Base-by-base conservation (phyloP, 1,140 invertebrate species). In the Leucophenga varia region DNA sequence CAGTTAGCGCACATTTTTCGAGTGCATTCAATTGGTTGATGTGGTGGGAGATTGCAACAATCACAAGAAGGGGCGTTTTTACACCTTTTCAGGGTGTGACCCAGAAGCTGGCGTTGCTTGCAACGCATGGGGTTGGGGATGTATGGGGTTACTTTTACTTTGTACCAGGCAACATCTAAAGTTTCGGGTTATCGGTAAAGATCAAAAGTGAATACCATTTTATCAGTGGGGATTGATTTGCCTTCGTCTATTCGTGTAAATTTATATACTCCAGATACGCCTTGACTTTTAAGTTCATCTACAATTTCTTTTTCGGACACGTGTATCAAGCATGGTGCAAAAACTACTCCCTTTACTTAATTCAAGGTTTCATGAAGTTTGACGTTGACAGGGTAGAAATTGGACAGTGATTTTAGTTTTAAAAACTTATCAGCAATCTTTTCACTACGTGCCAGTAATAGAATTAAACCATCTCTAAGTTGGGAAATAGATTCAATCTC, bases 321-420 rank as follows among this genome's bases (percentile, higher is more conserved):
- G n/a, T n/a, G n/a, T n/a, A n/a, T n/a, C n/a, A 18, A n/a, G 13
- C 31, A 36, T 13, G 43, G 34, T 14, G 34, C 21, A 19, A 37
- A 46, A 14, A 28, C 30, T 7, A 46, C 35, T 12, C 34, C 43
- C 18, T 45, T 45, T 10, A 38, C 32, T 5, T 20, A 28, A 16
- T 46, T 37, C 6, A 46, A 13, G 9, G n/a, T 46, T 13, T 25
- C 43, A 38, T 46, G 43, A 13, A 46, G 34, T 22, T 46, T 46
- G 12, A 22, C 20, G 4, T 35, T 37, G 18, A 46, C 21, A 5
- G 43, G 32, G 16, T 34, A 46, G n/a, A 46, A 9, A n/a, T 38
- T 46, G 12, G 19, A 8, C 13, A 37, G 22, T 13, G 32, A 20
- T 46, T 38, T 37, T 9, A 12, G 13, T 37, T 46, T 46, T 3